Conservation (phyloP, 2,888 invertebrate species). For the Tinea trinotella region DNA sequence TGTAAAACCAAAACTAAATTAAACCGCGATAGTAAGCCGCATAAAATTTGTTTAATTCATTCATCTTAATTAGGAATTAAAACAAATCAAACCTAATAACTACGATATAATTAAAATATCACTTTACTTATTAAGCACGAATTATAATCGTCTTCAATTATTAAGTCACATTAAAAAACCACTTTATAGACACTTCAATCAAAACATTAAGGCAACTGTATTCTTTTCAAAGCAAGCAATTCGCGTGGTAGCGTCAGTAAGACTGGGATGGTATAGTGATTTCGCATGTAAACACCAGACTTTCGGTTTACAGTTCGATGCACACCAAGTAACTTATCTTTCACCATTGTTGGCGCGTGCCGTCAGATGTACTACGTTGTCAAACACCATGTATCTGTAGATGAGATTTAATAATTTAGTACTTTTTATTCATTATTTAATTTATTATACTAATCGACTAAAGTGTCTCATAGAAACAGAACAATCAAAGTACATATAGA, state of each 20-base stretch:
- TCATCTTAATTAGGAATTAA: no score
- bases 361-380: slow-evolving; percentile 24
- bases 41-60: no score
- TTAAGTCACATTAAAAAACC: background rate
- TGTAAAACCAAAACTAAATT: no score
- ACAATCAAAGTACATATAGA: no score
- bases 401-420: background rate
- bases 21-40: no score
- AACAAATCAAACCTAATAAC: no score
- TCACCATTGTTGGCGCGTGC: slow-evolving; percentile 70
- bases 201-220: background rate
- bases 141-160: no score
- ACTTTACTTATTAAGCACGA: no score
- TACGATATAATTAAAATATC: no score
- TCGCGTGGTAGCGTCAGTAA: slow-evolving; percentile 42
- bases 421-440: background rate
- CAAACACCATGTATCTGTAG: slow-evolving; percentile 6
- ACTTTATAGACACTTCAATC: background rate
- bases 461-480: no score
- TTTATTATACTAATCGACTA: background rate
- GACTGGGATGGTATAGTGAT: slow-evolving; percentile 56
- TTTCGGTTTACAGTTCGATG: slow-evolving; percentile 71
- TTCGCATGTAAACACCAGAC: slow-evolving; percentile 69
- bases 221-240: background rate
- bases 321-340: slow-evolving; percentile 71